Conservation (phyloP, 2,113 vertebrate genomes). For the Mesocricetus auratus region DNA sequence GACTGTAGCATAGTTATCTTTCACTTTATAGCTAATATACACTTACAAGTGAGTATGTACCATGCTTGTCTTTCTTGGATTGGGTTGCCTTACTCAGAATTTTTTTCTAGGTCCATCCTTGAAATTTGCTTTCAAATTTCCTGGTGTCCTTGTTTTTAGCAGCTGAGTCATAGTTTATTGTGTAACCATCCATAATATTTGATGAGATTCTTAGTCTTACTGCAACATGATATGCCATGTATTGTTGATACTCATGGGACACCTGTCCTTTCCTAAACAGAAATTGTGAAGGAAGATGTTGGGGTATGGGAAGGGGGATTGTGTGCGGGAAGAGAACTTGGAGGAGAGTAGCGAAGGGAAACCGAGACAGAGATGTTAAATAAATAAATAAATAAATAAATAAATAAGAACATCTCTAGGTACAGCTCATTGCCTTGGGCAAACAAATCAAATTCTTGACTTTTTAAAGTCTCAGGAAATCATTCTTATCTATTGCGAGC, state of each 20-base stretch:
- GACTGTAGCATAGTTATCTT: background rate
- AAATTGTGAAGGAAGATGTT: background rate
- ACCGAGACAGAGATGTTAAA: background rate
- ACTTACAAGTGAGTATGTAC: background rate
- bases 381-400: too few relatives aligned
- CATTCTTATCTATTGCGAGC: background rate
- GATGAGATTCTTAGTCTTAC: background rate
- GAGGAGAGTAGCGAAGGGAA: background rate
- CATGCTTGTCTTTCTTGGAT: background rate
- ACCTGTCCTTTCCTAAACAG: background rate
- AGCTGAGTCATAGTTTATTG: background rate
- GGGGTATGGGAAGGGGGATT: too few relatives aligned
- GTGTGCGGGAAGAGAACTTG: too few relatives aligned
- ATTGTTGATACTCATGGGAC: background rate
- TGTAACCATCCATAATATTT: background rate
- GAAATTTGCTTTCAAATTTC: too few relatives aligned
- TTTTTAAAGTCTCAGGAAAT: background rate
- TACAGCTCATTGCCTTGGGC: background rate
- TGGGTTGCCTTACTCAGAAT: background rate
- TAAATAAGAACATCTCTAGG: background rate
- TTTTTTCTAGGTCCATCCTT: background rate
- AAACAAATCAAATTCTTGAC: background rate
- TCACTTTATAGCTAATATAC: background rate
- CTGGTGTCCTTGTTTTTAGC: background rate
- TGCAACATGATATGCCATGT: background rate